Base-by-base conservation (phyloP, 2,888 invertebrate species). In the Salticus scenicus region DNA sequence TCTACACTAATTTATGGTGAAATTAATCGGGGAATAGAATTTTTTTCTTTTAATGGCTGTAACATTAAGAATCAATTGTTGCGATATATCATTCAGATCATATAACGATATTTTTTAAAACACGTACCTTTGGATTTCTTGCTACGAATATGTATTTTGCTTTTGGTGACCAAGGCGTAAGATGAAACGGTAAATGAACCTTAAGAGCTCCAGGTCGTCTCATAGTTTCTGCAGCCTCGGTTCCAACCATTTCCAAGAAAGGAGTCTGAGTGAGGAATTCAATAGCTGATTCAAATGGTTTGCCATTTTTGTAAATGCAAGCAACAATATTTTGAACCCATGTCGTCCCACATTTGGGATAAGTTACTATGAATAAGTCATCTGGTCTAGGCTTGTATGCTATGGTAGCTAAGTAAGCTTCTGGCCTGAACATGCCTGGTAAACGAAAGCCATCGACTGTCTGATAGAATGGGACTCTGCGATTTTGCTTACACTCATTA, bases 51-150 rank as follows among this genome's bases (percentile, higher is more conserved):
- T n/a, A n/a, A n/a, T n/a, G n/a, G n/a, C n/a, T n/a, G n/a, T n/a
- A n/a, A n/a, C n/a, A n/a, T n/a, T n/a, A n/a, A n/a, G n/a, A n/a
- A n/a, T n/a, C n/a, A n/a, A n/a, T n/a, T n/a, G n/a, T n/a, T n/a
- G n/a, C n/a, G n/a, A n/a, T n/a, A n/a, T n/a, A n/a, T n/a, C n/a
- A n/a, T n/a, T n/a, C n/a, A n/a, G n/a, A n/a, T n/a, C n/a, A n/a
- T n/a, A n/a, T n/a, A n/a, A n/a, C n/a, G n/a, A n/a, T n/a, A n/a
- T n/a, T n/a, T n/a, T n/a, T n/a, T n/a, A n/a, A n/a, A n/a, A n/a
- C 7, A 37, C 31, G 42, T 47, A 82, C 92, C 88, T 91, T 86
- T 24, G 85, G 85, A 76, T 86, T 86, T 41, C 80, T 75, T 14
- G 80, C 75, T 1, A 86, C 71, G 24, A 71, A 86, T 31, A 86